Evolutionary conservation across 2,797 vertebrate species (phyloP).

Genomic region (Ptychobarbus kaznakovi): DNA sequence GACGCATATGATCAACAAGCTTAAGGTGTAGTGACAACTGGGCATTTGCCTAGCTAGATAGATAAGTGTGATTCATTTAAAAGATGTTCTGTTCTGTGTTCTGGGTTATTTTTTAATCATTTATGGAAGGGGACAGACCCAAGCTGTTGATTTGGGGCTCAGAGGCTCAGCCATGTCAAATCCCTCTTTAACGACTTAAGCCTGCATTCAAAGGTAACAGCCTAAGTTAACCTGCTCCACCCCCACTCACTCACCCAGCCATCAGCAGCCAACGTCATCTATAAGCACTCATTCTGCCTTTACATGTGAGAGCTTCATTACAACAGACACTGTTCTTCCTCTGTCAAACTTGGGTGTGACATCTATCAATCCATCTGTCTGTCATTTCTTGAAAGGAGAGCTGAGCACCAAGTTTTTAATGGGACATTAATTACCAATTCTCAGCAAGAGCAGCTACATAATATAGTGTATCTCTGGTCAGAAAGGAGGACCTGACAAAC

Average conservation of each 20-base stretch:
- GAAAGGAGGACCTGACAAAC: background rate
- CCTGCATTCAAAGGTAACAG: slow-evolving; percentile 68
- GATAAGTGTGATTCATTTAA: background rate
- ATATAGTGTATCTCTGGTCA: background rate
- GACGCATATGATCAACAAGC: background rate
- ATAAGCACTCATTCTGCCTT: slow-evolving; percentile 9
- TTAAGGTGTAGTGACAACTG: background rate
- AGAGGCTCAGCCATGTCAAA: slow-evolving; percentile 78
- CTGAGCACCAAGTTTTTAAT: background rate
- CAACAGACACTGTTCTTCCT: background rate
- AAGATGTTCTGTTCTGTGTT: background rate
- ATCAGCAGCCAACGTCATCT: slow-evolving; percentile 48
- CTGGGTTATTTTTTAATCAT: slow-evolving; percentile 18
- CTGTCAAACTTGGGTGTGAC: background rate
- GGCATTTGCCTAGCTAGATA: background rate
- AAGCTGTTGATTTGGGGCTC: slow-evolving; percentile 67
- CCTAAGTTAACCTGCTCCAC: slow-evolving; percentile 65
- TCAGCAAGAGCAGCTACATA: background rate
- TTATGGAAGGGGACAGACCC: slow-evolving; percentile 42
- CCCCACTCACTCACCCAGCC: slow-evolving; percentile 16
- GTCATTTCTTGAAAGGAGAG: background rate
- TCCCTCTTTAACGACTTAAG: slow-evolving; percentile 82
- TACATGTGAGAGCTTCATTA: slow-evolving; percentile 17
- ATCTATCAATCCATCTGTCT: background rate
- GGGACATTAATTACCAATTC: background rate